Evolutionary conservation across 2,888 invertebrate species (phyloP), one percentile per base, ranked within the genome.

Genomic region (Carabus problematicus): DNA sequence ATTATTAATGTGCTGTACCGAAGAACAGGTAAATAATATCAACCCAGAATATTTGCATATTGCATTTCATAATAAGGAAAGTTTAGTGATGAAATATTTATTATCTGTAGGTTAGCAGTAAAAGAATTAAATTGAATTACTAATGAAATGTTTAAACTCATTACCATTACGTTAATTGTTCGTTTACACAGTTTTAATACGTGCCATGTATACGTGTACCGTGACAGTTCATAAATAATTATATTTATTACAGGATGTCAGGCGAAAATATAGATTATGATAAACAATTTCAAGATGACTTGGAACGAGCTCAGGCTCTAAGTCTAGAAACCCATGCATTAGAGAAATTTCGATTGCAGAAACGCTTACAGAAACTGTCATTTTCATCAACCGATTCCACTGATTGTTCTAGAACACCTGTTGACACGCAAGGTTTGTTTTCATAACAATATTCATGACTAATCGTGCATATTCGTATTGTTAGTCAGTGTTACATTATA

Each of bases 231-330:
- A 42, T 29, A 40, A 12, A 6, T 9, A 39, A 11, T 39, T 11
- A 11, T 12, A 4, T 39, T 39, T 40, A n/a, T 66, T 66, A 14
- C 52, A 73, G 58, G 70, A 81, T 83, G 83, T 77, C 82, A 61
- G 81, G 81, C 73, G 76, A 76, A 29, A 79, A 79, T 72, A 78
- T 83, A 71, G 92, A 93, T 79, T 90, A 90, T 83, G 94, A 94
- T 77, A 88, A 89, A 76, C 91, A 93, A 82, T 94, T 91, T 79
- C 88, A 93, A 85, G 92, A 92, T 72, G 94, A 95, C 79, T 83
- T 95, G 80, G 94, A 95, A 82, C 89, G 91, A 80, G 95, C 95
- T 1, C 93, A 92, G 79, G 94, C 94, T 62, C 84, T 95, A 58
- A 95, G 94, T 82, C 84, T 95, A 78, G 94, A 95, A 84, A 93